Base-by-base conservation (phyloP, 2,797 vertebrate genomes). In the Oreochromis mossambicus region DNA sequence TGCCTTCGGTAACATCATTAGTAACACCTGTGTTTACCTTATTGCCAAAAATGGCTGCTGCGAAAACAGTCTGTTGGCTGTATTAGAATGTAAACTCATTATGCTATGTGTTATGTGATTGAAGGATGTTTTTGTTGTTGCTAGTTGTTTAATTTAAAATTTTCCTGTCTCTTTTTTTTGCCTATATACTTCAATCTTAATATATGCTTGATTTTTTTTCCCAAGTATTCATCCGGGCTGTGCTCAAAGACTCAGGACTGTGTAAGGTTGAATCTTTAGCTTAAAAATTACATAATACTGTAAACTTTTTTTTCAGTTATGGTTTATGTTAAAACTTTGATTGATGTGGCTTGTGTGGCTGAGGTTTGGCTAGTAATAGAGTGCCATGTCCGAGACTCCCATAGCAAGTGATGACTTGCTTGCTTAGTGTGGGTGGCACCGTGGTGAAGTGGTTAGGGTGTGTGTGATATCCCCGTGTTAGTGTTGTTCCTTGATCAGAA, bases 11-110 rank as follows among this genome's bases (percentile, higher is more conserved):
- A 75, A 75, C 43, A 5, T 75, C 15, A 5, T 50, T 75, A 75
- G 24, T n/a, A 75, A 50, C 68, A 75, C 68, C 68, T 75, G 68
- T 75, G 68, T 50, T 50, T 75, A 75, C 24, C 43, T 0, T 75
- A 75, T 32, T 75, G 10, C 24, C 68, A 48, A 32, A 63, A 1
- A n/a, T 32, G 43, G 43, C 68, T 73, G 43, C 68, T 50, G 68
- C 0, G 4, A 48, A 5, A 75, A 75, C 0, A 2, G 24, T 48
- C 24, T 17, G 15, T 50, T 75, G 43, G 43, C 26, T 75, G 43
- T 7, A 32, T n/a, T 50, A 1, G 68, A 8, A n/a, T 75, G 15
- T 75, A 75, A 48, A 48, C 68, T 1, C 41, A 48, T 75, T 75
- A 50, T 29, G 15, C 46, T 13, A 0, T 2, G 6, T 41, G 17